Conservation (phyloP, 2,888 invertebrate genomes). For the Ochropacha duplaris region DNA sequence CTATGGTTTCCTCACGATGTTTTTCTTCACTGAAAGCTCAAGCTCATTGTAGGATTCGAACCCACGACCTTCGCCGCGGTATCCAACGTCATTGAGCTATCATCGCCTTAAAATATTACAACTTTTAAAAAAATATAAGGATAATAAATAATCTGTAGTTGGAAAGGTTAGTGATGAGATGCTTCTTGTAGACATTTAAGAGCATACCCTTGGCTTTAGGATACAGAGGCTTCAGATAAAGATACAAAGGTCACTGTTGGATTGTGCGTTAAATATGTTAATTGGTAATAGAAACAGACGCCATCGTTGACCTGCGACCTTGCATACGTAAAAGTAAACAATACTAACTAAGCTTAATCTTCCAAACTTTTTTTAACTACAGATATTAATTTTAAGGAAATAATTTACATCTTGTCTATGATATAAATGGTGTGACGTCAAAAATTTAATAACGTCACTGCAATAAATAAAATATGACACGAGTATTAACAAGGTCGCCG, state of each 20-base stretch:
- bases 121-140: too few relatives aligned
- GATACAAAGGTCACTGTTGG: not conserved
- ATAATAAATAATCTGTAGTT: too few relatives aligned
- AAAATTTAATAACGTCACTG: slow-evolving; percentile 6
- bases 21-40: too few relatives aligned
- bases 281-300: not conserved
- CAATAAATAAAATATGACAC: not conserved
- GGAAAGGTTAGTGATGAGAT: not conserved
- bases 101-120: too few relatives aligned
- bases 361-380: not conserved
- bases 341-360: not conserved
- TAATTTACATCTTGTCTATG: not conserved
- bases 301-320: not conserved
- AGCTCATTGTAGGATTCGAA: too few relatives aligned
- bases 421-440: not conserved
- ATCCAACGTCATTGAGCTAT: too few relatives aligned
- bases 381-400: not conserved
- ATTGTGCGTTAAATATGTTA: not conserved
- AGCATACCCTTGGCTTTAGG: not conserved
- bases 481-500: not conserved
- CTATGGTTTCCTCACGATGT: too few relatives aligned
- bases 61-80: too few relatives aligned
- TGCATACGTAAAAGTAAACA: not conserved
- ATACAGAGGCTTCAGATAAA: not conserved
- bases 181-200: not conserved